Conservation (phyloP, 2,797 vertebrate genomes). For the Microctenopoma stevenorrisi region DNA sequence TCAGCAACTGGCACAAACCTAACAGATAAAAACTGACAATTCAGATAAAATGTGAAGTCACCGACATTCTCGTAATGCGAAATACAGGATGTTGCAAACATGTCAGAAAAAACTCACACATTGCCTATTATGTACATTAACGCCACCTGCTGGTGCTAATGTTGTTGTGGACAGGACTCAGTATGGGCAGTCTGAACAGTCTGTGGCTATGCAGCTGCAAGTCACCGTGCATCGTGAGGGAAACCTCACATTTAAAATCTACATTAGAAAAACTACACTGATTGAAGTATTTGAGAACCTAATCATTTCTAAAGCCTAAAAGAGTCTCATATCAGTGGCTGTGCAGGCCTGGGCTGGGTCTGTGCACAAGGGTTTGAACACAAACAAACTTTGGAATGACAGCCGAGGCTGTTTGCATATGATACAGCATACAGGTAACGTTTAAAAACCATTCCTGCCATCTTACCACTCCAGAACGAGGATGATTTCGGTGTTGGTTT, state of each 20-base stretch:
- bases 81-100: slow-evolving; percentile 21
- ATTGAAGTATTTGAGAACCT: slow-evolving; percentile 32
- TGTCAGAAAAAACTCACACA: neutral
- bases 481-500: slow-evolving; percentile 85
- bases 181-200: no score
- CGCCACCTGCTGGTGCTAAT: no score
- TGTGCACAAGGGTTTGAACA: neutral
- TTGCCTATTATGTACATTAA: neutral
- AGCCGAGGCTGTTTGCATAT: neutral
- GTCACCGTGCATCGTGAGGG: no score
- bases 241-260: no score
- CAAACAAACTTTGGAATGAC: slow-evolving; percentile 11
- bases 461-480: slow-evolving; percentile 89
- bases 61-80: slow-evolving; percentile 1
- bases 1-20: slow-evolving; percentile 19
- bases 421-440: neutral
- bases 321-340: neutral
- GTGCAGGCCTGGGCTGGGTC: neutral
- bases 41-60: slow-evolving; percentile 34
- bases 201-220: no score
- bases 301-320: slow-evolving; percentile 46
- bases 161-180: no score
- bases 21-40: slow-evolving; percentile 7
- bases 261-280: slow-evolving; percentile 14
- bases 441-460: slow-evolving; percentile 1